These are phyloP conservation scores for Bhutanitis thaidina DNA, from an alignment of 2,888 invertebrate species.

Conservation along the genomic window DNA sequence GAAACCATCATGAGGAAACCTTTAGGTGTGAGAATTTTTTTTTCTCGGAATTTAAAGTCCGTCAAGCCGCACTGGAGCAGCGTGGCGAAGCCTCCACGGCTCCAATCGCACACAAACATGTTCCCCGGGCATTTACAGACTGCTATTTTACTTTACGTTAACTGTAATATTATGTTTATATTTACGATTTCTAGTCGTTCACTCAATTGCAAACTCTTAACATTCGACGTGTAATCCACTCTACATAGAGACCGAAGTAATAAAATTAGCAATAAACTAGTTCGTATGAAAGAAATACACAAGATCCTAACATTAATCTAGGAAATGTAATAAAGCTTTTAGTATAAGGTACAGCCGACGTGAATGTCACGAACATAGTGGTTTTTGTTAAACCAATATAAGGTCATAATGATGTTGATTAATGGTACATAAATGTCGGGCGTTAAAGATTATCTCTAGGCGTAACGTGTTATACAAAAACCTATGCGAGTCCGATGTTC, in stretches of 20 bases:
- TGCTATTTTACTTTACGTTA: too few relatives aligned
- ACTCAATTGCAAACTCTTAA: too few relatives aligned
- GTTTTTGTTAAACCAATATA: constrained; percentile 21
- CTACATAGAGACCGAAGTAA: not conserved
- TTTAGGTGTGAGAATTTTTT: too few relatives aligned
- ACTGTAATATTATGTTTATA: too few relatives aligned
- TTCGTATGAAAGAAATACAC: not conserved
- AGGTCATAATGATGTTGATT: constrained; percentile 39
- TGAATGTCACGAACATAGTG: constrained; percentile 3
- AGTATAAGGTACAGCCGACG: not conserved
- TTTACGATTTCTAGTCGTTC: too few relatives aligned
- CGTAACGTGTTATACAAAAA: constrained; percentile 49
- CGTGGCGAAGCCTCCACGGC: too few relatives aligned
- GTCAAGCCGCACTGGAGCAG: too few relatives aligned
- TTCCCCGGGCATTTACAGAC: too few relatives aligned
- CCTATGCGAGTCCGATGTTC: constrained; percentile 47
- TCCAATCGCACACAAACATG: too few relatives aligned
- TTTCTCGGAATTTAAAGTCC: too few relatives aligned
- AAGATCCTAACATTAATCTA: not conserved
- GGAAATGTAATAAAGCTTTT: not conserved
- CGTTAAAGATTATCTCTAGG: constrained; percentile 46
- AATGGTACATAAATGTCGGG: constrained; percentile 36
- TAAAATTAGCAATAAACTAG: not conserved
- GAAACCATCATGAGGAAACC: too few relatives aligned
- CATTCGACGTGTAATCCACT: not conserved